Percentiles rank a stretch among this genome's conserved stretches.
Conservation (phyloP, 2,888 invertebrate species). For the Polyommatus iphigenia region DNA sequence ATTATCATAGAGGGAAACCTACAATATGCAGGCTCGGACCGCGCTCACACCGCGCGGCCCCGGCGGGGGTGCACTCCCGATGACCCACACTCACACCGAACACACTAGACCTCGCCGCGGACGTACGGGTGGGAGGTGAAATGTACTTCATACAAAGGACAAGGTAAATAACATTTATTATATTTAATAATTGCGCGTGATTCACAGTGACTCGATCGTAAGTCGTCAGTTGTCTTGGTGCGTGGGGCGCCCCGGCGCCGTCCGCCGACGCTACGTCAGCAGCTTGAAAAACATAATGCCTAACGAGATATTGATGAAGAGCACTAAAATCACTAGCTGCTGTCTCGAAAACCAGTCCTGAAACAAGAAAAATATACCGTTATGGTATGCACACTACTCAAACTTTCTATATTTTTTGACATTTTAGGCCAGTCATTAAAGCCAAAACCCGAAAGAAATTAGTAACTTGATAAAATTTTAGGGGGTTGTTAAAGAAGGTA, state of each 20-base stretch:
- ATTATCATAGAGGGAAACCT: conserved; percentile 52
- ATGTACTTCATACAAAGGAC: conserved; percentile 48
- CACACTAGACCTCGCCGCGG: conserved; percentile 66
- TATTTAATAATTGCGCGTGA: conserved; percentile 53
- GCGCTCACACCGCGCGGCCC: background rate
- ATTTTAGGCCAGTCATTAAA: too few relatives aligned
- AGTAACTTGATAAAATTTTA: too few relatives aligned
- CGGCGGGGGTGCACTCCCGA: conserved; percentile 55
- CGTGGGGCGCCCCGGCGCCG: conserved; percentile 66
- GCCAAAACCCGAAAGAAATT: too few relatives aligned
- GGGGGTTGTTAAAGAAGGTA: too few relatives aligned
- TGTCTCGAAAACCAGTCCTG: conserved; percentile 98
- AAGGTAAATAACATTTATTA: conserved; percentile 47
- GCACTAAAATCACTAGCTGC: conserved; percentile 95
- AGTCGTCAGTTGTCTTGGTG: conserved; percentile 51
- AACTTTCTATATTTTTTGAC: background rate
- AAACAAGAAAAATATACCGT: conserved; percentile 47
- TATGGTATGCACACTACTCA: background rate
- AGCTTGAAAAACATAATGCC: conserved; percentile 97
- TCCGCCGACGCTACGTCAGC: conserved; percentile 91
- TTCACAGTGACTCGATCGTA: conserved; percentile 58
- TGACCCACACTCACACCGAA: conserved; percentile 67
- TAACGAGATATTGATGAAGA: conserved; percentile 96
- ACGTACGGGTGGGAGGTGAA: conserved; percentile 38
- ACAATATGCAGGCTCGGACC: conserved; percentile 72